Evolutionary conservation across 2,113 vertebrate genomes (phyloP).

Genomic region (Ailuropoda melanoleuca): DNA sequence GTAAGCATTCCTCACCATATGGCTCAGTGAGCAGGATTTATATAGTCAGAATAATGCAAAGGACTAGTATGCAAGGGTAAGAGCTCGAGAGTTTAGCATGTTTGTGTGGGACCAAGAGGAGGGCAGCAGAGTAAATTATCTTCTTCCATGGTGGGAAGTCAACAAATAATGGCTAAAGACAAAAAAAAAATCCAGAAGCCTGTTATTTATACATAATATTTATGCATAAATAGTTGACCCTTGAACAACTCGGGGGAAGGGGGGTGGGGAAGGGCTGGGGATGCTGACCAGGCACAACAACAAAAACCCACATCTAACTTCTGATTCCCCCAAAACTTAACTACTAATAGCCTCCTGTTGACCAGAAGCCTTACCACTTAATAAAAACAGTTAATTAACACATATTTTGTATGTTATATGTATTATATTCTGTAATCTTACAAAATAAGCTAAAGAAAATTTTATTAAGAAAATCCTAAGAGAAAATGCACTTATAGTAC

Average conservation of each 20-base stretch:
- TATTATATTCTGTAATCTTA: neutral
- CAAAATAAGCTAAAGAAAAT: neutral
- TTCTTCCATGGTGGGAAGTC: neutral
- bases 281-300: neutral
- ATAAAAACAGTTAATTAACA: neutral
- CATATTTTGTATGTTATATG: neutral
- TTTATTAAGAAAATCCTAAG: neutral
- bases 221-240: neutral
- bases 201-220: neutral
- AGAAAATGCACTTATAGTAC: neutral
- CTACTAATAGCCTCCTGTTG: neutral
- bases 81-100: neutral
- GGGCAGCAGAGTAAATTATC: neutral
- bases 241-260: neutral
- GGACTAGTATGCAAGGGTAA: neutral
- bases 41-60: neutral
- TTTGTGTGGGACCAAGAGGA: neutral
- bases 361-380: neutral
- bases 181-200: neutral
- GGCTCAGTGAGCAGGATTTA: neutral
- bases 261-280: no score
- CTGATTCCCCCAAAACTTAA: neutral
- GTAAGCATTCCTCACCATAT: neutral
- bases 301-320: neutral
- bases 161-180: conserved; percentile 16